Evolutionary conservation across 2,888 invertebrate genomes (phyloP), one percentile per base, ranked within the genome.

Genomic region (Branchipolynoe longqiensis): DNA sequence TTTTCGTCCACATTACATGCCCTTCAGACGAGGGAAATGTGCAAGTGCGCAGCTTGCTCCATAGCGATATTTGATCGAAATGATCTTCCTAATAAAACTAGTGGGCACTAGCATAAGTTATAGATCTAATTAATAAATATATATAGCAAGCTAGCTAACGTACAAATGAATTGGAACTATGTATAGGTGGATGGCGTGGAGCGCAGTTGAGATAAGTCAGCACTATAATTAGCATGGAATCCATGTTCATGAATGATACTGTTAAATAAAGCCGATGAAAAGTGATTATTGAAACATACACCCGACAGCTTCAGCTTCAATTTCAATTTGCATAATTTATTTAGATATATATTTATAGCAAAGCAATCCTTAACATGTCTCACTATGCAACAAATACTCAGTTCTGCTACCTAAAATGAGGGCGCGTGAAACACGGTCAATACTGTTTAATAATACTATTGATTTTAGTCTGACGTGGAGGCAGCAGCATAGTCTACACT

Each of bases 361-460:
- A 48, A 48, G 8, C 8, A 18, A 48, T 48, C 18, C 18, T 48
- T 48, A 48, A 48, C 8, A 8, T 18, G 18, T 18, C 48, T 48
- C 18, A 18, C 8, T 12, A 48, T 12, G 18, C 18, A 48, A 48
- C 48, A 48, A 48, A 48, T 48, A 48, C 18, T n/a, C n/a, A n/a
- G n/a, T n/a, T n/a, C n/a, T n/a, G n/a, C n/a, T n/a, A 62, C 62
- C 2, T 22, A 62, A 62, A 62, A 62, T 14, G 62, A 4, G 31
- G 62, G 62, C 62, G 3, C 12, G 28, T 25, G 25, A 62, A 62
- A 62, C 31, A 62, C n/a, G 62, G 62, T 25, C 25, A 25, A 31
- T 62, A 25, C 62, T 31, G 62, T 62, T 62, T 62, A 62, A 62
- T 62, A 62, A 62, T 62, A 25, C 25, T 62, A 62, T 62, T 62